A percentile compares a stretch with the other conserved stretches of the same genome.
These are phyloP conservation scores for Drosophila orosa DNA, from an alignment of 1,140 invertebrate species.

Conservation along the genomic window DNA sequence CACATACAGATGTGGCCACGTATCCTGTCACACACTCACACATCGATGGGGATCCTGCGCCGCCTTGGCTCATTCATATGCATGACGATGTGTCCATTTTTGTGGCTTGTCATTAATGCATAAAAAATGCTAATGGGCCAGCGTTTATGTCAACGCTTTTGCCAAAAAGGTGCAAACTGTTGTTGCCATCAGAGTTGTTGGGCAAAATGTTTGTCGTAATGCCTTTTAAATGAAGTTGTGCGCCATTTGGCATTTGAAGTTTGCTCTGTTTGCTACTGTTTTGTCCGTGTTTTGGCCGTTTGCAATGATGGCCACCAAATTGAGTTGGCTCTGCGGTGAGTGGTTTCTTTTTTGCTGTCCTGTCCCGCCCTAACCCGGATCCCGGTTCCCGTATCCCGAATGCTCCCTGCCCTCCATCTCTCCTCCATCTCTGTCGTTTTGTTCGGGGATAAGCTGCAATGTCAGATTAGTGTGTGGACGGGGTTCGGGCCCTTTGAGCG, in stretches of 20 bases:
- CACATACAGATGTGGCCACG: constrained; percentile 8
- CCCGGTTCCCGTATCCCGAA: background rate
- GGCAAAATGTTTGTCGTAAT: constrained; percentile 72
- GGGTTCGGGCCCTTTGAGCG: constrained; percentile 29
- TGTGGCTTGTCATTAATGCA: constrained; percentile 81
- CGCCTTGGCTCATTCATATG: constrained; percentile 70
- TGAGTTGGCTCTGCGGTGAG: constrained; percentile 56
- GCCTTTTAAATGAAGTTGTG: constrained; percentile 82
- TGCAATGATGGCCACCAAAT: constrained; percentile 70
- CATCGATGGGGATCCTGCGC: constrained; percentile 35
- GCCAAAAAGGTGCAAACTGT: constrained; percentile 77
- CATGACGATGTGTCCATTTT: constrained; percentile 82
- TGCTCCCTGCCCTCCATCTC: background rate
- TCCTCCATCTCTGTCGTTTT: constrained; percentile 21
- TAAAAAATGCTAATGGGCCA: constrained; percentile 79
- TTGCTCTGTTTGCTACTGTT: constrained; percentile 47
- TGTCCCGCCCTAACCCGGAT: background rate
- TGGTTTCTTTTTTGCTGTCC: constrained; percentile 30
- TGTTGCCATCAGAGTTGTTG: constrained; percentile 54
- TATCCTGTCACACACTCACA: constrained; percentile 32
- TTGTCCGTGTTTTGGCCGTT: constrained; percentile 68
- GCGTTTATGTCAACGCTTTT: constrained; percentile 77
- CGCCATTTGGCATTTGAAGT: constrained; percentile 81
- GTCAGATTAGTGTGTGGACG: constrained; percentile 59
- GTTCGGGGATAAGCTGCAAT: constrained; percentile 67